Evolutionary conservation across 2,888 invertebrate genomes (phyloP), one percentile per base, ranked within the genome.

Genomic region (Papilio gigon): DNA sequence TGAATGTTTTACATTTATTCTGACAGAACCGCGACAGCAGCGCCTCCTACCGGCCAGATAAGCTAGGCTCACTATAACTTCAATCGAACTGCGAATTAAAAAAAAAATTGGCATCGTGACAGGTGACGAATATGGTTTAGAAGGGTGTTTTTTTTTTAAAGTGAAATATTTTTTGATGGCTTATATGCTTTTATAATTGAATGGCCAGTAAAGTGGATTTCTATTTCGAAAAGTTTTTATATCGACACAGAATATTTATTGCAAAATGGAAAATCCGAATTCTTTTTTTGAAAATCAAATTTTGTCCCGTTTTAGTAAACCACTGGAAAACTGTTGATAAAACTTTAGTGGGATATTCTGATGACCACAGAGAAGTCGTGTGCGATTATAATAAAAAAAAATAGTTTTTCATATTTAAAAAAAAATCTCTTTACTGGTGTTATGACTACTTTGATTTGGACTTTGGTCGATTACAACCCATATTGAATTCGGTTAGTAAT

Each of bases 41-140:
- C n/a, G n/a, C n/a, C n/a, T n/a, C n/a, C n/a, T n/a, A n/a, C n/a
- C n/a, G n/a, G n/a, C n/a, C n/a, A n/a, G n/a, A n/a, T n/a, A n/a
- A n/a, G n/a, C n/a, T n/a, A n/a, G n/a, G n/a, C n/a, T n/a, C n/a
- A n/a, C n/a, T n/a, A n/a, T n/a, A n/a, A 58, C 33, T 62, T 42
- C 63, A 63, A 68, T 63, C 35, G 56, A 63, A 68, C 25, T 63
- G 22, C 5, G 35, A 63, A 44, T 56, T 37, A n/a, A 61, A 53
- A 67, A 56, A 58, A 67, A 44, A 40, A 35, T 17, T 40, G 8
- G 40, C 50, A 35, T 25, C 44, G 4, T 27, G 61, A 56, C 67
- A 67, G 42, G 53, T 62, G 27, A 50, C 30, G 61, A 30, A n/a
- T 58, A 30, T 59, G 58, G 33, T 35, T 20, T 35, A 20, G n/a